These are phyloP conservation scores for Molossus alvarezi DNA, from an alignment of 2,797 vertebrate genomes.

Conservation along the genomic window DNA sequence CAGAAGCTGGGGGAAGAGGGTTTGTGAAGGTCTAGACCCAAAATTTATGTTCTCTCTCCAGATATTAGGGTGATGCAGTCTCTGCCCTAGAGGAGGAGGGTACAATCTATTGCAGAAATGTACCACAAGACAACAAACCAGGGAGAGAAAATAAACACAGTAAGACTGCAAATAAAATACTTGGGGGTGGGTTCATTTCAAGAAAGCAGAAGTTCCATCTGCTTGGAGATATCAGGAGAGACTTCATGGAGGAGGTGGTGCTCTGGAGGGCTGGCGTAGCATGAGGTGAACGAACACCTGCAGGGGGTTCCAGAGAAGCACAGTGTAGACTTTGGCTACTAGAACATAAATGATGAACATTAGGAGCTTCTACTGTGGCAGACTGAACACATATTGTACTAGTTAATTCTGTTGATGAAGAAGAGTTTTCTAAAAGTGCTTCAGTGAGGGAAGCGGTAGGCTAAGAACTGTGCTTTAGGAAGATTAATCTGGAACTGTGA, in stretches of 20 bases:
- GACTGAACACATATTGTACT: not conserved
- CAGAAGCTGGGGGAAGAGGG: not conserved
- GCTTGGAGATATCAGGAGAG: not conserved
- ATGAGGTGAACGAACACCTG: not conserved
- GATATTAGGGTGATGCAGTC: not conserved
- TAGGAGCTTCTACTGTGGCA: not conserved
- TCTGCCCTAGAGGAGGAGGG: not conserved
- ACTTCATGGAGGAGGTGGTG: not conserved
- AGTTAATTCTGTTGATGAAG: not conserved
- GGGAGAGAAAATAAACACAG: not conserved
- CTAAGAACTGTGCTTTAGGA: not conserved
- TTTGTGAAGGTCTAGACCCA: not conserved
- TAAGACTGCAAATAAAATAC: not conserved
- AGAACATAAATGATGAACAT: not conserved
- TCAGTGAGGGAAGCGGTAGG: not conserved
- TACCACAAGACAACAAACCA: not conserved
- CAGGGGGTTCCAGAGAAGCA: not conserved
- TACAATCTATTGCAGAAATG: not conserved
- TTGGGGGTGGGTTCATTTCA: rapidly evolving
- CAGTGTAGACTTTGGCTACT: not conserved
- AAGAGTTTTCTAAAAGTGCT: constrained; percentile 2
- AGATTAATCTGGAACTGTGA: not conserved
- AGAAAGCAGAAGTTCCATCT: not conserved
- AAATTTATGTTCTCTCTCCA: not conserved
- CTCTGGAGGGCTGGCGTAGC: not conserved